Percentiles rank a stretch among this genome's conserved stretches.
These are phyloP conservation scores for Cherax destructor DNA, from an alignment of 1,140 invertebrate genomes.

Conservation along the genomic window DNA sequence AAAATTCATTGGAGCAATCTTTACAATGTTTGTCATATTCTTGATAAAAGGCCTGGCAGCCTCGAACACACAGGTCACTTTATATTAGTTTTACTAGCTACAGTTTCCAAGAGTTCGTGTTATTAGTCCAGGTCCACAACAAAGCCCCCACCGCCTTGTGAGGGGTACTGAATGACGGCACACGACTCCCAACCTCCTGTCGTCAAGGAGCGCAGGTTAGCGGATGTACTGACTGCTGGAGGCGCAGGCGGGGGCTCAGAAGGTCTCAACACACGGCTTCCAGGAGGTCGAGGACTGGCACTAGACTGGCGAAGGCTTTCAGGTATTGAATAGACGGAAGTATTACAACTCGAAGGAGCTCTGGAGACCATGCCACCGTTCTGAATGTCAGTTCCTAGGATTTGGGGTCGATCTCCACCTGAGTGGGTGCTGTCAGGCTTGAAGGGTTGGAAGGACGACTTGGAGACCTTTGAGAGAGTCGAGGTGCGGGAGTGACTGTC, in stretches of 20 bases:
- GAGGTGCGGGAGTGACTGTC: constrained; percentile 40
- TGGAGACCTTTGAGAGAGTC: constrained; percentile 36
- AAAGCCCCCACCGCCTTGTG: constrained; percentile 43
- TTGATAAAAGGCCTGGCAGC: no score
- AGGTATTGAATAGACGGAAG: constrained; percentile 38
- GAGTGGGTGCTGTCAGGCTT: background rate
- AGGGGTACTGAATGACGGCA: constrained; percentile 48
- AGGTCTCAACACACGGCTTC: background rate
- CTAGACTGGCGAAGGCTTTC: constrained; percentile 1
- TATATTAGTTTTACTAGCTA: no score
- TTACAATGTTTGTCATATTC: background rate
- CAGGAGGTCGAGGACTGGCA: background rate
- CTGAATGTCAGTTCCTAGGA: no score
- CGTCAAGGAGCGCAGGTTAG: constrained; percentile 1
- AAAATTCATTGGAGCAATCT: background rate
- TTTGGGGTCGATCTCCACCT: background rate
- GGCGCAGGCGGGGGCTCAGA: constrained; percentile 9
- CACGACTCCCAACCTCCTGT: constrained; percentile 56
- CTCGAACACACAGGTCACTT: no score
- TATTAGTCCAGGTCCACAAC: constrained; percentile 46
- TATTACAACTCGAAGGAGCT: constrained; percentile 35
- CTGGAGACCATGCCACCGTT: background rate
- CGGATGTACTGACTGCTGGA: background rate
- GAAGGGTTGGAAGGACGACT: constrained; percentile 49
- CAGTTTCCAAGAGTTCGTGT: no score